phyloP scores from a whole-genome alignment of 2,888 invertebrate genomes.

The Ophioninae sp. region DNA sequence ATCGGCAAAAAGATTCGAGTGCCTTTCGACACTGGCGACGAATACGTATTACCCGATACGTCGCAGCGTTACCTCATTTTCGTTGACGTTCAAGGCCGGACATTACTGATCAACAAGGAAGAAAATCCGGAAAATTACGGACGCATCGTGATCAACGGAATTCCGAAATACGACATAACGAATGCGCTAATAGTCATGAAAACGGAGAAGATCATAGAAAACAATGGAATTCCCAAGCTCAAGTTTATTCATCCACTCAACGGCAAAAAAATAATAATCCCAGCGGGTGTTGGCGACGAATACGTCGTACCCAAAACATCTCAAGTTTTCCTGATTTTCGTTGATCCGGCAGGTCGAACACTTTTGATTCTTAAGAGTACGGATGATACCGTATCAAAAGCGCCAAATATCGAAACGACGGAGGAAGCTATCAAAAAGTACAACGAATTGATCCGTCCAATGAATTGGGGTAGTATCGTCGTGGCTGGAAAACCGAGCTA shows the following conservation, averaged over 20 bases:
- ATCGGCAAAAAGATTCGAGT: constrained; percentile 16
- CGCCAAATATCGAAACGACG: neutral
- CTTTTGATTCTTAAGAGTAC: constrained; percentile 2
- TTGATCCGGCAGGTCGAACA: constrained; percentile 15
- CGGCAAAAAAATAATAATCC: constrained; percentile 6
- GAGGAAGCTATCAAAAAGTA: neutral
- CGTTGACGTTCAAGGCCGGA: constrained; percentile 11
- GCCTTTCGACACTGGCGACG: constrained; percentile 24
- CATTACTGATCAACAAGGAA: constrained; percentile 4
- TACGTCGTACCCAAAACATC: neutral
- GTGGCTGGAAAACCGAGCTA: constrained; percentile 11
- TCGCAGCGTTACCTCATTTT: constrained; percentile 19
- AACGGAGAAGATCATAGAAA: neutral
- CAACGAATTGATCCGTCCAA: neutral
- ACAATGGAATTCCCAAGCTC: neutral
- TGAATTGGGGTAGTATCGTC: neutral
- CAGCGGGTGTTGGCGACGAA: neutral
- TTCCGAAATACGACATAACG: constrained; percentile 17
- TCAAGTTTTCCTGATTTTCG: constrained; percentile 37
- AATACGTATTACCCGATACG: constrained; percentile 24
- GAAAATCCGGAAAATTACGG: neutral
- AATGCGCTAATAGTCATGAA: neutral
- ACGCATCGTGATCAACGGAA: neutral
- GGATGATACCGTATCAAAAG: no score
- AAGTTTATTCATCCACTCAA: constrained; percentile 12